Percentiles rank a stretch among this genome's conserved stretches.
phyloP scores from a whole-genome alignment of 2,113 vertebrate species.

The Tringa solitaria region DNA sequence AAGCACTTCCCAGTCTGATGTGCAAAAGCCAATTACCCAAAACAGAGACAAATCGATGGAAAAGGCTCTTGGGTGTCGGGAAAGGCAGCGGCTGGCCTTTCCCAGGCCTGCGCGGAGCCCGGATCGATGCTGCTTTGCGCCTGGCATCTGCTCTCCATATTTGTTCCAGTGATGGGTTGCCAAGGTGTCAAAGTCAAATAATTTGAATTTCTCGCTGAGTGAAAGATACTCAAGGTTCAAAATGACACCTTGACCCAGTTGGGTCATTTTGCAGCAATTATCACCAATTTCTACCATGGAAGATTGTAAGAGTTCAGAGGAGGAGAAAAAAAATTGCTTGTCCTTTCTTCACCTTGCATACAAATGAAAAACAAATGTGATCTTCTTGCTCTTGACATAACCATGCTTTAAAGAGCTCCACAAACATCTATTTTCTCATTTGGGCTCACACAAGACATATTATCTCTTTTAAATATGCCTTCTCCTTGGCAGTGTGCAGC shows the following conservation, averaged over 20 bases:
- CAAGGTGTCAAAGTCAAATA: constrained; percentile 3
- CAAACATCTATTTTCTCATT: constrained; percentile 31
- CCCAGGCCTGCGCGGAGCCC: neutral
- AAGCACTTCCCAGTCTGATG: neutral
- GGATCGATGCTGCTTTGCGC: neutral
- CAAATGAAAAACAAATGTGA: constrained; percentile 28
- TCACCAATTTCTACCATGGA: neutral
- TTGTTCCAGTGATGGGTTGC: neutral
- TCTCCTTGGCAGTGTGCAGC: constrained; percentile 16
- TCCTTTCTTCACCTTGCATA: constrained; percentile 35
- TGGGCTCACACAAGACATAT: constrained; percentile 21
- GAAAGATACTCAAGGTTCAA: neutral
- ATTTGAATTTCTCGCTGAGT: neutral
- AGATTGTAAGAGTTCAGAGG: neutral
- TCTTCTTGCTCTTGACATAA: constrained; percentile 36
- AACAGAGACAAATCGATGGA: neutral
- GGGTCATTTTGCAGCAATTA: constrained; percentile 22
- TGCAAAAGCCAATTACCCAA: neutral
- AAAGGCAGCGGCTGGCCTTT: neutral
- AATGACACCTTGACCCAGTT: constrained; percentile 2
- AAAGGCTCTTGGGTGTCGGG: neutral
- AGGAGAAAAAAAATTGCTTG: neutral
- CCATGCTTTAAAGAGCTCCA: constrained; percentile 29
- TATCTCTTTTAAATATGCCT: constrained; percentile 17
- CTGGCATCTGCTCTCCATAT: neutral